A percentile compares a stretch with the other conserved stretches of the same genome.
phyloP scores from a whole-genome alignment of 2,888 invertebrate genomes.

The Julus scandinavius region DNA sequence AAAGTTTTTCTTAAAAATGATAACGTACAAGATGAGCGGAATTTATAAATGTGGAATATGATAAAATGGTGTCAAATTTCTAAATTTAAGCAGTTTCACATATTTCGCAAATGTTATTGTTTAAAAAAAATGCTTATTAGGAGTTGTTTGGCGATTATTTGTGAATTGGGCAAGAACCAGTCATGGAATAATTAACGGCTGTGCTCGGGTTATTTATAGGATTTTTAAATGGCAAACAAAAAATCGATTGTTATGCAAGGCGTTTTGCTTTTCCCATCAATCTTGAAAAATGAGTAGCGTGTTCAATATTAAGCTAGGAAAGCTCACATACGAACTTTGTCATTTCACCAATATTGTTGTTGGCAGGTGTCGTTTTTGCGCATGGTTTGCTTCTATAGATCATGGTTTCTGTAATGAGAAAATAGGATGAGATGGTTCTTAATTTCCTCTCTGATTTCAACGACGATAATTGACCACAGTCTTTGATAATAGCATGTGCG shows the following conservation, averaged over 20 bases:
- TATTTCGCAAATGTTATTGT: too few relatives aligned
- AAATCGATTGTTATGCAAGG: neutral
- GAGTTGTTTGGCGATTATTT: too few relatives aligned
- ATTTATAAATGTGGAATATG: too few relatives aligned
- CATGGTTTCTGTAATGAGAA: neutral
- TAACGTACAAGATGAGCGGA: neutral
- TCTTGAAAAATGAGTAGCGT: neutral
- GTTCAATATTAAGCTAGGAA: neutral
- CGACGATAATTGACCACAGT: neutral
- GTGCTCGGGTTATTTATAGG: too few relatives aligned
- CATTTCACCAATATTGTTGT: slow-evolving; percentile 1
- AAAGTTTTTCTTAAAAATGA: neutral
- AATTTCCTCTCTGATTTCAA: neutral
- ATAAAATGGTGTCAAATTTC: too few relatives aligned
- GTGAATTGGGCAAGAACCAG: too few relatives aligned
- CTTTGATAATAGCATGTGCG: neutral
- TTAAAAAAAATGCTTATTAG: too few relatives aligned
- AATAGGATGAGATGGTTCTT: neutral
- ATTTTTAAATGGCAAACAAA: too few relatives aligned
- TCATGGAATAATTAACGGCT: too few relatives aligned
- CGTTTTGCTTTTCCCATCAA: neutral
- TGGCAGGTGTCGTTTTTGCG: neutral
- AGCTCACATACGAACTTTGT: neutral
- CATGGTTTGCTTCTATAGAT: slow-evolving; percentile 2
- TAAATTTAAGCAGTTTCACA: too few relatives aligned